Evolutionary conservation across 1,140 invertebrate species (phyloP).

Genomic region (Drosophila funebris): DNA sequence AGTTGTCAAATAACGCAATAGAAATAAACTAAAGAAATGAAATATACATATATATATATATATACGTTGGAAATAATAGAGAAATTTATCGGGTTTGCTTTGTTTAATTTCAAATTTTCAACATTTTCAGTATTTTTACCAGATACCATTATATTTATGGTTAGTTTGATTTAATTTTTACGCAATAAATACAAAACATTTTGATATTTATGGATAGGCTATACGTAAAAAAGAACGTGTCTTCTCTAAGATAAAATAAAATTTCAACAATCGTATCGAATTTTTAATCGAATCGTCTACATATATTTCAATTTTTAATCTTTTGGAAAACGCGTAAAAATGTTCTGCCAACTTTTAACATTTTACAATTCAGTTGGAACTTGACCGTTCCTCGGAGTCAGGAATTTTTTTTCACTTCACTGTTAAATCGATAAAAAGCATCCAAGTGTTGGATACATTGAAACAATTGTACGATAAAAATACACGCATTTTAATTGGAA

Average conservation of each 20-base stretch:
- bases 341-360: constrained; percentile 32
- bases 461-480: constrained; percentile 30
- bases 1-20: constrained; percentile 56
- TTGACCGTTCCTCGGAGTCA: background rate
- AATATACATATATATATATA: background rate
- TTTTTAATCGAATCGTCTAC: too few species aligned
- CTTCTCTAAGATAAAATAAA: too few species aligned
- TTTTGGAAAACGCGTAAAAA: constrained; percentile 9
- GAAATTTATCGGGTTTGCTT: too few species aligned
- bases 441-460: constrained; percentile 36
- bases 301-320: background rate
- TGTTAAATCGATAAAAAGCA: constrained; percentile 63
- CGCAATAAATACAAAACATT: too few species aligned
- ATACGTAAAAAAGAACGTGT: too few species aligned
- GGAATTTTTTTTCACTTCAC: constrained; percentile 22
- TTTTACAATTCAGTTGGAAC: constrained; percentile 13
- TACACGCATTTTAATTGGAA: constrained; percentile 8
- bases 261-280: too few species aligned
- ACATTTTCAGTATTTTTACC: too few species aligned
- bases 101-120: too few species aligned
- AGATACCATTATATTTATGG: too few species aligned
- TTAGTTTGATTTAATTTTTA: too few species aligned
- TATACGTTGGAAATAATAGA: too few species aligned
- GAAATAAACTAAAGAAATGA: constrained; percentile 22
- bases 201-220: too few species aligned